Base-by-base conservation (phyloP, 2,797 vertebrate species). In the Kryptopterus vitreolus region DNA sequence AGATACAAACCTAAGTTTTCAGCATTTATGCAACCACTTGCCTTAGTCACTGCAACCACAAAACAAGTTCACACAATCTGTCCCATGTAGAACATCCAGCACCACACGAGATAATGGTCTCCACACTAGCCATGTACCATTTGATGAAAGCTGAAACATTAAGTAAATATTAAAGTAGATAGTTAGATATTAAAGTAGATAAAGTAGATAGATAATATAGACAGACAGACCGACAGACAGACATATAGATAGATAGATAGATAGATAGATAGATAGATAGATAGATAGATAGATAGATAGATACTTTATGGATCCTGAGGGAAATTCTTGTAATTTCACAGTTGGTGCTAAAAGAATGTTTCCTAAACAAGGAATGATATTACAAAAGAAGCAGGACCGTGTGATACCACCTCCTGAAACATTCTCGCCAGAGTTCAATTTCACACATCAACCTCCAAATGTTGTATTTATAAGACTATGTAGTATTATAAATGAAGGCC, bases 51-150 rank as follows among this genome's bases (percentile, higher is more conserved):
- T 48, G 52, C 63, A 78, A 46, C 50, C 50, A 76, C 82, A 76
- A 79, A 55, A 82, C 84, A 82, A 22, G 82, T 73, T 82, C 29
- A 65, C 29, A 81, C 85, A 84, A 69, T 84, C 15, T 68, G 12
- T 46, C 26, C 22, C 65, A 13, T 53, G 33, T 31, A 13, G 20
- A 20, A 65, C 43, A 58, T 69, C n/a, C 3, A 78, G 33, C 8
- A 46, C 22, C 29, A 50, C 12, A 33, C 53, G 11, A 7, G 55
- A 11, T 69, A 16, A 77, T 22, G 13, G 53, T 33, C 3, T 24
- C 11, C 57, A 58, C 33, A 73, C 12, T 8, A 18, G 33, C 55
- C 70, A 35, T 69, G n/a, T 3, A 35, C 38, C 50, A 48, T 76
- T 66, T 24, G n/a, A 31, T 52, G 38, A 52, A 31, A 22, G 48